These are phyloP conservation scores for Trochalopteron elliotii DNA, from an alignment of 2,113 vertebrate genomes.

Conservation along the genomic window DNA sequence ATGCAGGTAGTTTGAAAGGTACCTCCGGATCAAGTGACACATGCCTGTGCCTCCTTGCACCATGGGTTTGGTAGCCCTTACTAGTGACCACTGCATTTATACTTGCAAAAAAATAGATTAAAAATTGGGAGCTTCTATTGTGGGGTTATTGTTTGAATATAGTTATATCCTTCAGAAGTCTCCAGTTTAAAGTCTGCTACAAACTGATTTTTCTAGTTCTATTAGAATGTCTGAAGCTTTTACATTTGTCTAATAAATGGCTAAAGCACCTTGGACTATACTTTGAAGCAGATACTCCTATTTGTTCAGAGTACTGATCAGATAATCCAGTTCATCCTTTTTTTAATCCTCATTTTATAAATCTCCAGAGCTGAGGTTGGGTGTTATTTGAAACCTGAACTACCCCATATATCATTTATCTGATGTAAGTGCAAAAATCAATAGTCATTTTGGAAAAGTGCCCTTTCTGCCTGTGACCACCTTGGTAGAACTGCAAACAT, in stretches of 20 bases:
- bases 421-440: slow-evolving; percentile 2
- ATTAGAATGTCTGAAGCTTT: not conserved
- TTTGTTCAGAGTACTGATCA: not conserved
- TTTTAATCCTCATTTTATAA: slow-evolving; percentile 24
- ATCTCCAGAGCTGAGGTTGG: not conserved
- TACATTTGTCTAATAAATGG: not conserved
- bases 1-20: not conserved
- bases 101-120: not conserved
- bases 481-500: slow-evolving; percentile 27
- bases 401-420: not conserved
- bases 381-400: not conserved
- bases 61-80: not conserved
- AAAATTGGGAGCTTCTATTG: not conserved
- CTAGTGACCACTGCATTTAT: not conserved
- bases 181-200: not conserved
- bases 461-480: slow-evolving; percentile 25
- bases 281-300: not conserved
- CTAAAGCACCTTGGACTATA: not conserved
- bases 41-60: not conserved
- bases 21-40: not conserved
- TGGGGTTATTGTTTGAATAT: not conserved
- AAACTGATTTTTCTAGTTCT: not conserved
- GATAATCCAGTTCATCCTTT: not conserved
- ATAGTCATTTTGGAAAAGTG: slow-evolving; percentile 28
- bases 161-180: not conserved